Conservation (phyloP, 53 echinoderm and acorn worm genomes). For the Apostichopus leukothele region DNA sequence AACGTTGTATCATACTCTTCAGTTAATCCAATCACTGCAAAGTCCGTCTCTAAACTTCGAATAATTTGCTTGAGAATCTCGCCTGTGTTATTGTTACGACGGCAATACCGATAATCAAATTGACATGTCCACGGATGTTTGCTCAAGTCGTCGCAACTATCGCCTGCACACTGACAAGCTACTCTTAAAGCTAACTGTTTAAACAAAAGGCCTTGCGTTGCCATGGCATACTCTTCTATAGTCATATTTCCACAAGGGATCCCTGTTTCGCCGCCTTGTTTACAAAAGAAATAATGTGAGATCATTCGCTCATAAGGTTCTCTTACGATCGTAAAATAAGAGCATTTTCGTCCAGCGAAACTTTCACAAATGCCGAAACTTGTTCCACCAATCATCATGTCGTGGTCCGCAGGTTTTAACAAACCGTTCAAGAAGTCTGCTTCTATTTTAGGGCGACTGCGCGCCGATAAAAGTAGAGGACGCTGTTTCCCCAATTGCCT, state of each 20-base stretch:
- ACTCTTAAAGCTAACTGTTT: conserved; percentile 13
- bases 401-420: background rate
- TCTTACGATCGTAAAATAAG: conserved; percentile 87
- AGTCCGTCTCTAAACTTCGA: conserved; percentile 68
- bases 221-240: conserved; percentile 5
- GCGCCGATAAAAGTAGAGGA: conserved; percentile 6
- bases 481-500: background rate
- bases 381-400: conserved; percentile 30
- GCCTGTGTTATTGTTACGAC: background rate
- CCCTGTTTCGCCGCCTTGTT: conserved; percentile 24
- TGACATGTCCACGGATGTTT: conserved; percentile 12
- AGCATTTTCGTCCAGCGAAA: conserved; percentile 50
- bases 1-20: conserved; percentile 76
- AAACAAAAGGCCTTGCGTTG: conserved; percentile 5
- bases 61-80: too few species aligned
- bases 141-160: conserved; percentile 5
- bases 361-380: conserved; percentile 30
- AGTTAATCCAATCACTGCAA: conserved; percentile 80
- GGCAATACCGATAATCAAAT: background rate
- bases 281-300: conserved; percentile 81
- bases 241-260: conserved; percentile 16
- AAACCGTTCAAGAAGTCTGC: conserved; percentile 6
- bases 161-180: background rate
- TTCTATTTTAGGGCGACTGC: background rate
- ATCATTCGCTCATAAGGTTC: conserved; percentile 86